These are phyloP conservation scores for Lysandra bellargus DNA, from an alignment of 2,888 invertebrate species.

Conservation along the genomic window DNA sequence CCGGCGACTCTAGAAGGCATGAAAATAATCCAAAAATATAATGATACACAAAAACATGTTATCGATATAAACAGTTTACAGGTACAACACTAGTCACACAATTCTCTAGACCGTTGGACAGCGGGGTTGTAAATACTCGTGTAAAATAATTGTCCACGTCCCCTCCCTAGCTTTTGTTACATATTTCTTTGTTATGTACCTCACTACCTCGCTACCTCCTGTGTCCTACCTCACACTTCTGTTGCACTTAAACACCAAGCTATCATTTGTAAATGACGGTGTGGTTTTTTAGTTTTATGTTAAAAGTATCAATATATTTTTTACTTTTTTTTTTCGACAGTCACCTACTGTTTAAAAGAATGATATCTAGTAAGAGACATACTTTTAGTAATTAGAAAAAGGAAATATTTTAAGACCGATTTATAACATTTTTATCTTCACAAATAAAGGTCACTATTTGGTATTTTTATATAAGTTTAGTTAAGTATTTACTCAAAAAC, in stretches of 20 bases:
- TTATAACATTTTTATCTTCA: no score
- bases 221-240: conserved; percentile 28
- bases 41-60: neutral
- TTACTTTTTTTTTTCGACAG: neutral
- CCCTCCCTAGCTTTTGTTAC: conserved; percentile 74
- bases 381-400: no score
- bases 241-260: conserved; percentile 24
- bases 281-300: neutral
- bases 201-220: conserved; percentile 45
- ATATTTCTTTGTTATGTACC: conserved; percentile 79
- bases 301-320: neutral
- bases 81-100: conserved; percentile 56
- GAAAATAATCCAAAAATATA: no score
- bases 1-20: no score
- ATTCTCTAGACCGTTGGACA: conserved; percentile 79
- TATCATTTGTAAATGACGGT: conserved; percentile 29
- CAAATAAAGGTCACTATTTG: no score
- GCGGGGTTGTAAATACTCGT: conserved; percentile 80
- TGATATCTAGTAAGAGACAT: neutral
- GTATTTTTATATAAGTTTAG: no score
- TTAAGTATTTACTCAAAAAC: no score
- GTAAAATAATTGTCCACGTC: conserved; percentile 78
- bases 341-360: neutral
- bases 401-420: no score
- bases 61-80: conserved; percentile 27